A percentile compares a stretch with the other conserved stretches of the same genome.
Evolutionary conservation across 2,888 invertebrate species (phyloP).

Genomic region (Phytoseiulus persimilis): DNA sequence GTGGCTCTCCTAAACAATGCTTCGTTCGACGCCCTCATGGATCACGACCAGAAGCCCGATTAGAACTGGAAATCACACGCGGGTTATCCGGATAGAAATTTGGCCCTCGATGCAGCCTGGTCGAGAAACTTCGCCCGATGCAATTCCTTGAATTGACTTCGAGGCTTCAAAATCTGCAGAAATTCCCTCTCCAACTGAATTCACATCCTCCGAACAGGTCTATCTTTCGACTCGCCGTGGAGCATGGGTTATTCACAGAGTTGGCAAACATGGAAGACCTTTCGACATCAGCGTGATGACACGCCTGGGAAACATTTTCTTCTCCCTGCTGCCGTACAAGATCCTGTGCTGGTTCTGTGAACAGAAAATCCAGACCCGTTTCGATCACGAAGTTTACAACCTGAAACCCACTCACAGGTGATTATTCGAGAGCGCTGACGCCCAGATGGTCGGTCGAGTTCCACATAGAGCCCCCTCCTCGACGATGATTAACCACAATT

Average conservation of each 20-base stretch:
- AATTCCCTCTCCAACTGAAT: neutral
- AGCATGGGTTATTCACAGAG: constrained; percentile 53
- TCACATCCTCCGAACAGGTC: constrained; percentile 47
- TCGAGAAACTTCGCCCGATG: too few relatives aligned
- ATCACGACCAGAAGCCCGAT: neutral
- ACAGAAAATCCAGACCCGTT: constrained; percentile 47
- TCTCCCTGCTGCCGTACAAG: constrained; percentile 43
- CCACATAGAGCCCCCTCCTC: neutral
- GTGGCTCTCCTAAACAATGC: neutral
- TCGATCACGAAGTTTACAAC: constrained; percentile 51
- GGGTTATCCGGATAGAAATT: too few relatives aligned
- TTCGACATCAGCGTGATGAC: constrained; percentile 46
- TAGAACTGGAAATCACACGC: too few relatives aligned
- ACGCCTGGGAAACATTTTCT: constrained; percentile 42
- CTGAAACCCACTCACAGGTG: constrained; percentile 50
- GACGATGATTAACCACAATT: neutral
- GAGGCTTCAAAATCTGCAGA: too few relatives aligned
- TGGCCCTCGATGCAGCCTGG: too few relatives aligned
- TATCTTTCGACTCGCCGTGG: constrained; percentile 53
- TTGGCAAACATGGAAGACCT: constrained; percentile 51
- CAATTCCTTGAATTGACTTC: too few relatives aligned
- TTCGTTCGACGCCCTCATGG: neutral
- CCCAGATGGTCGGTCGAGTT: neutral
- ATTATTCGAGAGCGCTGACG: neutral
- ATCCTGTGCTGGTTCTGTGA: constrained; percentile 42